Conservation (phyloP, 2,888 invertebrate genomes). For the Teleiodes luculella region DNA sequence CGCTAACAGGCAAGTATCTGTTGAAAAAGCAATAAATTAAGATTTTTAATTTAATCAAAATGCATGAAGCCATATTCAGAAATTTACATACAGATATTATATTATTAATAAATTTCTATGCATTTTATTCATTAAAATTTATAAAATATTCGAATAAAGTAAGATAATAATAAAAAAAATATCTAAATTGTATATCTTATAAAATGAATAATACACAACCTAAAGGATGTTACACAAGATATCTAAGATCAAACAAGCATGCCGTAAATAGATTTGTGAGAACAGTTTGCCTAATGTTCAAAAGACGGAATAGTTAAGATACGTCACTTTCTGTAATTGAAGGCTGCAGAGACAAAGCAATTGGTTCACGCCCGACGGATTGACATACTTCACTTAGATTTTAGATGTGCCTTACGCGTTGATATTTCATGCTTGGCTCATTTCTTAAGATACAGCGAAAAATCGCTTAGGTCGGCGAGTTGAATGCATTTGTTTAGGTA, state of each 20-base stretch:
- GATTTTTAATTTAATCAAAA: too few species aligned
- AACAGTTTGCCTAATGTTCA: background rate
- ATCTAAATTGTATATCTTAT: background rate
- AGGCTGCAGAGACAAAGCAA: conserved; percentile 13
- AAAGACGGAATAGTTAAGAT: conserved; percentile 1
- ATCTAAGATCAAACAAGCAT: background rate
- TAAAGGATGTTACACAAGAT: background rate
- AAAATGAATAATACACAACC: background rate
- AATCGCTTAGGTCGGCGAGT: too few species aligned
- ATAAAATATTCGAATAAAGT: too few species aligned
- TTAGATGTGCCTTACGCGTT: background rate
- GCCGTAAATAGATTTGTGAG: background rate
- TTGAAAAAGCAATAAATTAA: too few species aligned
- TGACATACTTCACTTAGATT: conserved; percentile 16
- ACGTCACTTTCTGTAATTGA: background rate
- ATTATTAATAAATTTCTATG: too few species aligned
- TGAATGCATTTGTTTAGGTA: too few species aligned
- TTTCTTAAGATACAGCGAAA: background rate
- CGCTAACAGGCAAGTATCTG: too few species aligned
- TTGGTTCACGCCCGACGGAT: conserved; percentile 14
- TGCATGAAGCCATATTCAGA: too few species aligned
- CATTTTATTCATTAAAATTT: too few species aligned
- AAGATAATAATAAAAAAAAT: background rate
- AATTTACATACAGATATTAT: too few species aligned
- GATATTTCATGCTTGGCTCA: background rate